phyloP scores from a whole-genome alignment of 1,140 invertebrate species.

The Drosophila yakuba region DNA sequence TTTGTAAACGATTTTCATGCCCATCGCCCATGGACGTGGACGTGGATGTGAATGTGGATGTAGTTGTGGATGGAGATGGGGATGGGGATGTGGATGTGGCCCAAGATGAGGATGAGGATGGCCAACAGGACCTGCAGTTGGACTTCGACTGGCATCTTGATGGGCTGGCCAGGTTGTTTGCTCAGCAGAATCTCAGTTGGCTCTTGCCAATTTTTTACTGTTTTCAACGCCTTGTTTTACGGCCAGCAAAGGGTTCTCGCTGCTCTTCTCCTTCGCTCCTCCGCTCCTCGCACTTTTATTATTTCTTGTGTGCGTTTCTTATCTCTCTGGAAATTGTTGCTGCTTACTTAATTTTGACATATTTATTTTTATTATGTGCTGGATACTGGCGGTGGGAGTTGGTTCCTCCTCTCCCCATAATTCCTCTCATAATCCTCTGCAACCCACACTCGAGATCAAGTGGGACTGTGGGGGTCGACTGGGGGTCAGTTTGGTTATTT shows the following conservation, averaged over 20 bases:
- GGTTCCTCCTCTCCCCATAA: neutral
- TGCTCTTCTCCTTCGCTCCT: neutral
- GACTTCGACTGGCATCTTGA: constrained; percentile 56
- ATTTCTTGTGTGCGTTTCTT: constrained; percentile 37
- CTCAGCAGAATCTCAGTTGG: constrained; percentile 35
- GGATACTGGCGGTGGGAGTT: constrained; percentile 28
- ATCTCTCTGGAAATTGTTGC: constrained; percentile 55
- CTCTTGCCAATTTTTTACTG: constrained; percentile 60
- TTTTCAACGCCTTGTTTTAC: constrained; percentile 77
- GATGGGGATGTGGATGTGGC: constrained; percentile 4
- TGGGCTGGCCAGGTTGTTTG: constrained; percentile 61
- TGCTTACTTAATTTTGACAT: constrained; percentile 78
- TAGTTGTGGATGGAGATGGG: constrained; percentile 1
- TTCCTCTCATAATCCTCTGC: neutral
- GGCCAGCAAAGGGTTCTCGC: constrained; percentile 25
- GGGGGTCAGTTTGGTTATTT: constrained; percentile 23
- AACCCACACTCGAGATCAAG: constrained; percentile 15
- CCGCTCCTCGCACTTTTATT: constrained; percentile 14
- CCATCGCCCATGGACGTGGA: constrained; percentile 51
- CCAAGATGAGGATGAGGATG: constrained; percentile 9
- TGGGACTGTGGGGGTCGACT: constrained; percentile 28
- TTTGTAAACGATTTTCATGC: constrained; percentile 84
- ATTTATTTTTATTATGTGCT: constrained; percentile 69
- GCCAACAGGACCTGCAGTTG: constrained; percentile 17
- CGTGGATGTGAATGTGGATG: constrained; percentile 5